Conservation (phyloP, 2,888 invertebrate species). For the Lochmaea crataegi region DNA sequence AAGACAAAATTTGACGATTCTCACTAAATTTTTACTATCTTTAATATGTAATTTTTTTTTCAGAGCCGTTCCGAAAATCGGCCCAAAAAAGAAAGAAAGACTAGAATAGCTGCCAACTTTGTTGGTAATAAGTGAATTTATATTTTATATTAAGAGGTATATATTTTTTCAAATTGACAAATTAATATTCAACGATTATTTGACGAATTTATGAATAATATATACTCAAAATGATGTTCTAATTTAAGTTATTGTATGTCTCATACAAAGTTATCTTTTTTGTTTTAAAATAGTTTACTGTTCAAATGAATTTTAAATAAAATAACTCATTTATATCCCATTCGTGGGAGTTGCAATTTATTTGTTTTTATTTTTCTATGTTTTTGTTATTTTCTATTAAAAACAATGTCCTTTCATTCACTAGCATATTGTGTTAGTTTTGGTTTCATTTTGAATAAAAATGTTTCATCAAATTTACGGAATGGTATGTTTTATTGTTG, state of each 20-base stretch:
- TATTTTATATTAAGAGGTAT: constrained; percentile 6
- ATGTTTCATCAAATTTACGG: too few relatives aligned
- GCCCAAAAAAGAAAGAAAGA: constrained; percentile 52
- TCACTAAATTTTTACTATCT: background rate
- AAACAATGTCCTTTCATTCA: too few relatives aligned
- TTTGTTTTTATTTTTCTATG: background rate
- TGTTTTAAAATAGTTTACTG: background rate
- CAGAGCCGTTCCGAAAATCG: constrained; percentile 40
- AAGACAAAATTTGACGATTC: too few relatives aligned
- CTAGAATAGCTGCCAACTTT: constrained; percentile 61
- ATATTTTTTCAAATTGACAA: constrained; percentile 21
- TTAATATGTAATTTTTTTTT: constrained; percentile 35
- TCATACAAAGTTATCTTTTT: background rate
- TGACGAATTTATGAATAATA: too few relatives aligned
- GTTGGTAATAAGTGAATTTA: constrained; percentile 21
- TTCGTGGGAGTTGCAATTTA: background rate
- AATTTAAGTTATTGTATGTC: background rate
- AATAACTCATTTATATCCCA: background rate
- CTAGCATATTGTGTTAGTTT: too few relatives aligned
- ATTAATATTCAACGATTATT: background rate
- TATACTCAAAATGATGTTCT: background rate
- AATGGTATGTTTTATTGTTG: too few relatives aligned
- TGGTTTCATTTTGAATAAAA: too few relatives aligned
- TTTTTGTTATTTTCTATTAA: too few relatives aligned
- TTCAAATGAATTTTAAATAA: background rate